Evolutionary conservation across 2,888 invertebrate genomes (phyloP), one percentile per base, ranked within the genome.

Genomic region (Tachina lurida): DNA sequence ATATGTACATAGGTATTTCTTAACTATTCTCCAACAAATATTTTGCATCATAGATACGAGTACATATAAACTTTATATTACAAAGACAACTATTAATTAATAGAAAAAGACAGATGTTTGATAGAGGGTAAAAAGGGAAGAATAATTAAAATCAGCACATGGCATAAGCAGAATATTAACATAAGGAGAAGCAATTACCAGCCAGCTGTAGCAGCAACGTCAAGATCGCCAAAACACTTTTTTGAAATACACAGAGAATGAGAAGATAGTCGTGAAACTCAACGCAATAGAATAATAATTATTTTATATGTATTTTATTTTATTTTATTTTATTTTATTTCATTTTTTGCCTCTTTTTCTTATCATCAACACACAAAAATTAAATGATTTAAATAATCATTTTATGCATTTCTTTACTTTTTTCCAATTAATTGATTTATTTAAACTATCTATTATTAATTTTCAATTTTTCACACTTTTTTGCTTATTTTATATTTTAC

Each of bases 131-230:
- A 63, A 54, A 19, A 45, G 9, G 13, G 31, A 19, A 45, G 19
- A 76, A 67, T 63, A 43, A 49, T 49, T 31, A 22, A 49, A 19
- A 75, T 76, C 63, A 70, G 39, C 84, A 79, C 84, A 79, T 75
- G 79, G 79, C 31, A 68, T 39, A 62, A 49, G 41, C 39, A 49
- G 10, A 73, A 47, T 52, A 58, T 49, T 63, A 74, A 63, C 52
- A 68, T 65, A 47, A 62, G 41, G 31, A 63, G 56, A 47, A 68
- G 13, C 10, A 39, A 39, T 17, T 31, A 54, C 12, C 45, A 63
- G 49, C 76, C 31, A 31, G 67, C 71, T 58, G 67, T 58, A 79
- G 52, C 60, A 47, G 56, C 31, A 22, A 13, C n/a, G 54, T 43
- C 45, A 63, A 63, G 52, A 80, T 80, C 74, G 13, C 52, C 47